Base-by-base conservation (phyloP, 1,140 invertebrate species). In the Diprion similis region DNA sequence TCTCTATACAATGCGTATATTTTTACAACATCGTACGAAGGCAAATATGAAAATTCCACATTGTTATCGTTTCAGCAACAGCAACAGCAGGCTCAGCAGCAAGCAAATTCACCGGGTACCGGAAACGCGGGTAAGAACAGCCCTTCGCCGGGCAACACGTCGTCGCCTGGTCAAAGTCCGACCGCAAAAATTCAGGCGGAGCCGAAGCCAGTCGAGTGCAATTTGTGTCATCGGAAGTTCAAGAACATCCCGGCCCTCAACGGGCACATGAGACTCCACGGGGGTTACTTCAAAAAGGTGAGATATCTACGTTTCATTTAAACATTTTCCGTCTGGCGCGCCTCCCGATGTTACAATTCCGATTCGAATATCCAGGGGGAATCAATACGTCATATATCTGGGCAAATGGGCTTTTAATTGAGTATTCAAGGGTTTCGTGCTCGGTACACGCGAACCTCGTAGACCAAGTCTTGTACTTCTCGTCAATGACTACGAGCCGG, bases 231-330 rank as follows among this genome's bases (percentile, higher is more conserved):
- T 86, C 91, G 96, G 69, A 94, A 96, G 86, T 98, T 99, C 88
- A 98, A 98, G 89, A 99, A 98, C 87, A 95, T 98, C 85, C 96
- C 97, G 9, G 97, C 97, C 17, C 91, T 99, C 46, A 99, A 99
- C 89, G 97, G 97, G 15, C 97, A 99, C 84, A 99, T 98, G 97
- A 90, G 97, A 79, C 89, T 98, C 24, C 97, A 99, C 88, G 97
- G 97, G 15, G 97, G 97, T 71, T 98, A 98, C 86, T 96, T 97
- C 83, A 98, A 98, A 87, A 98, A 98, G 92, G 95, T 95, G 85
- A 79, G 76, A 71, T 45, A 6, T 11, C 18, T 9, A 66, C 17
- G 15, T 18, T 68, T 8, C 6, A 24, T n/a, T n/a, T n/a, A 67
- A 72, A n/a, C 15, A n/a, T 68, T 66, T 66, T 37, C 46, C 67